These are phyloP conservation scores for Protonibea diacanthus DNA, from an alignment of 2,797 vertebrate genomes.

Conservation along the genomic window DNA sequence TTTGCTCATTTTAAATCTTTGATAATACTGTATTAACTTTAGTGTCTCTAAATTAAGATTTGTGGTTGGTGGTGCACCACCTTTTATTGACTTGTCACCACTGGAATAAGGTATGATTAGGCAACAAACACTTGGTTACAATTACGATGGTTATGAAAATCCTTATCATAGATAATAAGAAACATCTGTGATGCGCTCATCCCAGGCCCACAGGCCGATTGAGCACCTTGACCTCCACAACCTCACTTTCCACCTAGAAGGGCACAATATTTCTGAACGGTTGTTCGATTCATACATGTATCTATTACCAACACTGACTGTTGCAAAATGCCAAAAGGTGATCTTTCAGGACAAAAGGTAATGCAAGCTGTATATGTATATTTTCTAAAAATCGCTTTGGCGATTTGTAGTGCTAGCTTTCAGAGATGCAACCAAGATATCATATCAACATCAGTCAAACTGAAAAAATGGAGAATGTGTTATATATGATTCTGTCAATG, in stretches of 20 bases:
- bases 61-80: background rate
- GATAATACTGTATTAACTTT: background rate
- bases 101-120: too few relatives aligned
- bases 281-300: background rate
- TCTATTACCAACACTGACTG: background rate
- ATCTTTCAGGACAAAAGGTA: background rate
- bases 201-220: too few relatives aligned
- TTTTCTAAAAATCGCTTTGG: background rate
- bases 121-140: background rate
- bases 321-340: background rate
- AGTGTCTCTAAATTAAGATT: background rate
- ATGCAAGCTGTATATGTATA: background rate
- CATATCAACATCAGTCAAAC: background rate
- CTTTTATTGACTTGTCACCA: background rate
- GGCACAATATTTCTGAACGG: too few relatives aligned
- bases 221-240: background rate
- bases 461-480: background rate
- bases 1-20: background rate
- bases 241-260: background rate
- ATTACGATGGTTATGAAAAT: too few relatives aligned
- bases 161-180: background rate
- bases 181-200: background rate
- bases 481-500: slow-evolving; percentile 10
- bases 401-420: background rate
- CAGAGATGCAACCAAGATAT: background rate